These are phyloP conservation scores for Ormyrus nitidulus DNA, from an alignment of 2,888 invertebrate species.

Conservation along the genomic window DNA sequence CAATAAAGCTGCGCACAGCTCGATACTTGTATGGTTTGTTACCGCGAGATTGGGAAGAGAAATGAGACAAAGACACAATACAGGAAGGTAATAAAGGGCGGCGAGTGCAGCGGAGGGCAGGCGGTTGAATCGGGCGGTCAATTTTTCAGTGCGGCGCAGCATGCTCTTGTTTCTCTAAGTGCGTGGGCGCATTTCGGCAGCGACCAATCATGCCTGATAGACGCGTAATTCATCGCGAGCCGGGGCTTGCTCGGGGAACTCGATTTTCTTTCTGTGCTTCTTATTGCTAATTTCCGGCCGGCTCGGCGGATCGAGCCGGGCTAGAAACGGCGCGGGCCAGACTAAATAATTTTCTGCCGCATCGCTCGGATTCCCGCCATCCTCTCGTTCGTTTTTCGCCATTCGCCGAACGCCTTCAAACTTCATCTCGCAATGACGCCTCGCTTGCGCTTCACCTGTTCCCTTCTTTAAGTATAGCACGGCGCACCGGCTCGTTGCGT, in stretches of 20 bases:
- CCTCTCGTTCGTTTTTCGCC: constrained; percentile 48
- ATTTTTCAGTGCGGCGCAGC: constrained; percentile 49
- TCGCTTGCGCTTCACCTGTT: constrained; percentile 19
- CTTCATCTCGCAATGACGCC: neutral
- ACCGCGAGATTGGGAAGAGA: constrained; percentile 41
- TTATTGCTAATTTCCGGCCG: constrained; percentile 73
- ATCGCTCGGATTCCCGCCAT: constrained; percentile 19
- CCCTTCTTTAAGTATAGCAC: constrained; percentile 22
- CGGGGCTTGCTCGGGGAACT: constrained; percentile 16
- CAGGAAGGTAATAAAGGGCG: constrained; percentile 29
- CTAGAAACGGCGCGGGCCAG: constrained; percentile 49
- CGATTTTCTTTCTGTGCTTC: constrained; percentile 17
- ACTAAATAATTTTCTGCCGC: constrained; percentile 41
- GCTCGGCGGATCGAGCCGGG: constrained; percentile 59
- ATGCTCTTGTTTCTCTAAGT: constrained; percentile 54
- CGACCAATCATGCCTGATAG: constrained; percentile 63
- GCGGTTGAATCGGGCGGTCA: constrained; percentile 25
- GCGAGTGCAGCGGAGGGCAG: neutral
- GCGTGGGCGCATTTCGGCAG: constrained; percentile 63
- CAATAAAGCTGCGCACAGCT: too few species aligned
- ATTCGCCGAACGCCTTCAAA: constrained; percentile 48
- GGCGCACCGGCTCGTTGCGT: neutral
- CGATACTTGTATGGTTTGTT: neutral
- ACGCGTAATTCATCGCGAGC: constrained; percentile 61
- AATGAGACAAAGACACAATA: constrained; percentile 31